Base-by-base conservation (phyloP, 23 tunicate species). In the Pegea sp. region DNA sequence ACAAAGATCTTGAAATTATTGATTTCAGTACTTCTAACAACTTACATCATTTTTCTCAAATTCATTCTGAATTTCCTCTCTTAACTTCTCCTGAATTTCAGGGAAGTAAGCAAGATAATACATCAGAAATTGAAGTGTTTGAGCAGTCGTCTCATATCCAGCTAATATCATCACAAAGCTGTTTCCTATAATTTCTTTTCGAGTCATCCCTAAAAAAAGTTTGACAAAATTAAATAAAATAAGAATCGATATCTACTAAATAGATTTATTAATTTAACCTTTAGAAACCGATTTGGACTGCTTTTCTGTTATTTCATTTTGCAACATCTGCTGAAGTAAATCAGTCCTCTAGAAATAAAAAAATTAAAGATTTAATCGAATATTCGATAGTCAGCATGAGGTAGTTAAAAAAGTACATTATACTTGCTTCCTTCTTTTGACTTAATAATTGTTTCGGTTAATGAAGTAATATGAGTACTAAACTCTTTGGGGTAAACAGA, bases 61-160 rank as follows among this genome's bases (percentile, higher is more conserved):
- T 4, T 56, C 34, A 38, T 66, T 60, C 6, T 72, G 69, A 4
- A 81, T 66, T 67, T 81, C 93, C 13, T 61, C 48, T 22, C 44
- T 42, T n/a, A 81, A 53, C 38, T 67, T 72, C 3, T 72, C 71
- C 55, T 81, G 93, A 6, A 61, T 61, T 27, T 72, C 70, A 24
- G 23, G 62, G 57, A 72, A 66, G 16, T 54, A 1, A 3, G 93
- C 93, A 33, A 81, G 64, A 42, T 67, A 65, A 65, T 65, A 72
- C 5, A 75, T 69, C 27, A 81, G 64, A 30, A 66, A 66, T 22
- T 50, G 34, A 70, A 81, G 57, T 8, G 67, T 52, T 38, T 81
- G 68, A 11, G 61, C 81, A 20, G 93, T 62, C 4, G 79, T 81
- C 30, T 81, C 93, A 31, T 60, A 81, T 5, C 93, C 93, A 51